Percentiles rank a stretch among this genome's conserved stretches.
These are phyloP conservation scores for Caradrina clavipalpis DNA, from an alignment of 2,888 invertebrate genomes.

Conservation along the genomic window DNA sequence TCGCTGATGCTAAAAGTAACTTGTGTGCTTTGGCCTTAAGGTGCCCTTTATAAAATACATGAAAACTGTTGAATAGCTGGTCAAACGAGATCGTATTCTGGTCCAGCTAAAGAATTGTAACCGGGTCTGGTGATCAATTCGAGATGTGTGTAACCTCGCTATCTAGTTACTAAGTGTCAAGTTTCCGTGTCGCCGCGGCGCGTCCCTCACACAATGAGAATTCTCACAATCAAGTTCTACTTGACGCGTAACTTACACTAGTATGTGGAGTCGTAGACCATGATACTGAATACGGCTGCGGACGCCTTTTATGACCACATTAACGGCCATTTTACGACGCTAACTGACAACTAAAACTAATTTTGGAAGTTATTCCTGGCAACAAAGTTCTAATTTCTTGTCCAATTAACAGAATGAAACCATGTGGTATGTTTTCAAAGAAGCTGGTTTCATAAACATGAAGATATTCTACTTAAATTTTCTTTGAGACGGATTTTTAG, in stretches of 20 bases:
- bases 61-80: constrained; percentile 61
- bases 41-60: constrained; percentile 10
- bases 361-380: constrained; percentile 56
- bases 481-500: background rate
- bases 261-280: constrained; percentile 53
- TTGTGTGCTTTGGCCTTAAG: constrained; percentile 4
- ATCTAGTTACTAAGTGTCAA: constrained; percentile 82
- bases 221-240: constrained; percentile 73
- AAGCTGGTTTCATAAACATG: background rate
- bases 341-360: constrained; percentile 58
- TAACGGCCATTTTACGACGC: constrained; percentile 57
- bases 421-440: constrained; percentile 20
- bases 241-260: constrained; percentile 77
- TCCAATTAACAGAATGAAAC: constrained; percentile 48
- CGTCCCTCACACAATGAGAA: constrained; percentile 74
- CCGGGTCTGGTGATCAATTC: constrained; percentile 76
- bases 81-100: constrained; percentile 64
- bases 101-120: constrained; percentile 62
- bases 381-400: constrained; percentile 51
- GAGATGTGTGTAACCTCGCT: constrained; percentile 71
- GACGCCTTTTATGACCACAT: constrained; percentile 55
- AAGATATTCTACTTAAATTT: background rate
- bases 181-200: constrained; percentile 78
- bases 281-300: constrained; percentile 52
- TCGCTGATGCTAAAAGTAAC: too few relatives aligned